These are phyloP conservation scores for Zoanthus gigantus DNA, from an alignment of 92 coral and sea anemone genomes.

Conservation along the genomic window DNA sequence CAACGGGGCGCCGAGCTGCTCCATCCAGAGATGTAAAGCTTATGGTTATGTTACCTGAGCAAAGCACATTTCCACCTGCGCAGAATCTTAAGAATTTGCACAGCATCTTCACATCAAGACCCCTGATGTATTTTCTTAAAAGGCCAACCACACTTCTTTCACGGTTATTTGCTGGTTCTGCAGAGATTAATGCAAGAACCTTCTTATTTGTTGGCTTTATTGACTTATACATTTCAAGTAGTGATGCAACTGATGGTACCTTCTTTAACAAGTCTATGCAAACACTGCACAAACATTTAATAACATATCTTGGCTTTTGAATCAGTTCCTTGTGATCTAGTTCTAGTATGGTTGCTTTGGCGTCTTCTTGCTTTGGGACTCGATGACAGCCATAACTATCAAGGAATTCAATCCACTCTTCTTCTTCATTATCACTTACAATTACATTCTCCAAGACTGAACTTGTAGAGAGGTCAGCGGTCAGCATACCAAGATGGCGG, in stretches of 20 bases:
- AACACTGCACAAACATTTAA: conserved; percentile 59
- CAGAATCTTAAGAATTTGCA: background rate
- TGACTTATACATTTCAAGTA: background rate
- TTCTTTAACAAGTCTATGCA: background rate
- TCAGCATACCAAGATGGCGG: too few relatives aligned
- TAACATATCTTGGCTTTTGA: conserved; percentile 58
- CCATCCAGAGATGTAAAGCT: conserved; percentile 1
- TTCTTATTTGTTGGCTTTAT: conserved; percentile 55
- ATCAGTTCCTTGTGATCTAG: conserved; percentile 76
- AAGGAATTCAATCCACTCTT: conserved; percentile 69
- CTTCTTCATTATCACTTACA: conserved; percentile 32
- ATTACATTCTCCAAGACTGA: too few relatives aligned
- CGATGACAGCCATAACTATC: conserved; percentile 64
- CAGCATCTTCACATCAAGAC: background rate
- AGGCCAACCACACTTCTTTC: conserved; percentile 56
- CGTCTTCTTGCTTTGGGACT: conserved; percentile 62
- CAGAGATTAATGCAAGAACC: conserved; percentile 51
- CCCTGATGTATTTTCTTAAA: conserved; percentile 46
- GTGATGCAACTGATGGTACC: conserved; percentile 26
- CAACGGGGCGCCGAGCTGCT: conserved; percentile 53
- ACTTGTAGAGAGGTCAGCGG: too few relatives aligned
- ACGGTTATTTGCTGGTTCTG: conserved; percentile 42
- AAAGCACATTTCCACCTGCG: conserved; percentile 7
- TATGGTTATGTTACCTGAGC: conserved; percentile 11
- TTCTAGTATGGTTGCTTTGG: conserved; percentile 49